Conservation (phyloP, 2,888 invertebrate species). For the Clepsis dumicolana region DNA sequence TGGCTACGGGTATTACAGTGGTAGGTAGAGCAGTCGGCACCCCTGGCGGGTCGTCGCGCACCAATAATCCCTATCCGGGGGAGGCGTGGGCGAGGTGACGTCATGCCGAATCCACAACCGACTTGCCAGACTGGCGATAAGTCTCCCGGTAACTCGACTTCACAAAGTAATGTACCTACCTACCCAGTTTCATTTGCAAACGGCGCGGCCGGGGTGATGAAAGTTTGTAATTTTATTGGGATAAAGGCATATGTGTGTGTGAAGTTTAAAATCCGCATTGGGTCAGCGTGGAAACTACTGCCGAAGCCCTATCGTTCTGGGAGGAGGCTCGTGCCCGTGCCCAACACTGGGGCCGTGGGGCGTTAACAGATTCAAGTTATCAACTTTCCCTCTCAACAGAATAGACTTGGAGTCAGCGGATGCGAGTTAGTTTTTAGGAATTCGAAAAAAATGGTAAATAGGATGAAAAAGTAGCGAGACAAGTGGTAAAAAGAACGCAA, state of each 20-base stretch:
- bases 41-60: slow-evolving; percentile 21
- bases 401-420: not conserved
- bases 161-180: not conserved
- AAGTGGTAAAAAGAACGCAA: too few relatives aligned
- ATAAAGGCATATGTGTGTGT: not conserved
- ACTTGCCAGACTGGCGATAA: slow-evolving; percentile 6
- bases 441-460: too few relatives aligned
- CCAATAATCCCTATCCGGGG: slow-evolving; percentile 13
- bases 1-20: too few relatives aligned
- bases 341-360: too few relatives aligned
- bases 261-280: too few relatives aligned
- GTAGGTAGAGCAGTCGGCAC: too few relatives aligned
- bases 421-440: too few relatives aligned
- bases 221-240: not conserved
- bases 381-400: slow-evolving; percentile 5
- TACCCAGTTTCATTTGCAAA: not conserved
- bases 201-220: not conserved
- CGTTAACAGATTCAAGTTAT: too few relatives aligned
- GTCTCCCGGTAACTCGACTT: not conserved
- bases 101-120: slow-evolving; percentile 19
- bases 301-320: too few relatives aligned
- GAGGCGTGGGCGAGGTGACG: slow-evolving; percentile 42
- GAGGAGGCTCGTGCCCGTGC: too few relatives aligned
- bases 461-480: too few relatives aligned
- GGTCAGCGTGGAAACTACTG: too few relatives aligned